Conservation (phyloP, 2,113 vertebrate genomes). For the Nyctibius bracteatus region DNA sequence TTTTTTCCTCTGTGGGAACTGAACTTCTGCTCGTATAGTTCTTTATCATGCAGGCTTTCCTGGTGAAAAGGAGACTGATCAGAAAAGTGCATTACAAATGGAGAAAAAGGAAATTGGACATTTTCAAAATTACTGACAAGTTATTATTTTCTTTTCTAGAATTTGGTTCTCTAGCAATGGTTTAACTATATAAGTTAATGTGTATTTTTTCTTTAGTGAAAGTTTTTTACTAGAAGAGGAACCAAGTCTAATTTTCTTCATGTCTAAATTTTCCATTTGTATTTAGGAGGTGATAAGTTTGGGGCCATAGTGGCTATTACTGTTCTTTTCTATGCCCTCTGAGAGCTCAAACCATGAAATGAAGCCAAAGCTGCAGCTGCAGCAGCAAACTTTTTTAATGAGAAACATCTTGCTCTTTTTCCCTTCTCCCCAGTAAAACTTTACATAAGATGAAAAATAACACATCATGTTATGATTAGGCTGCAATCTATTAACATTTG, state of each 20-base stretch:
- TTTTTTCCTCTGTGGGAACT: not conserved
- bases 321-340: slow-evolving; percentile 13
- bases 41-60: not conserved
- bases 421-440: not conserved
- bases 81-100: fast-evolving
- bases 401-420: slow-evolving; percentile 49
- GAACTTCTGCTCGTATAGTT: not conserved
- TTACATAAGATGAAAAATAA: not conserved
- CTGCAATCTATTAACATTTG: not conserved
- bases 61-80: not conserved
- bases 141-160: not conserved
- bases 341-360: slow-evolving; percentile 14
- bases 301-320: not conserved
- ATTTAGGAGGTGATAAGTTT: slow-evolving; percentile 50
- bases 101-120: not conserved
- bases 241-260: not conserved
- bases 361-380: slow-evolving; percentile 61
- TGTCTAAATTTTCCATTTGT: slow-evolving; percentile 7
- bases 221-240: not conserved
- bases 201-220: not conserved
- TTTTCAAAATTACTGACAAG: not conserved
- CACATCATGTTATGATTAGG: not conserved
- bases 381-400: slow-evolving; percentile 24
- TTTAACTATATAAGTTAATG: not conserved
- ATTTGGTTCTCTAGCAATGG: not conserved